Percentiles rank a stretch among this genome's conserved stretches.
phyloP scores from a whole-genome alignment of 1,140 invertebrate genomes.

The Drosophila kohkoa region DNA sequence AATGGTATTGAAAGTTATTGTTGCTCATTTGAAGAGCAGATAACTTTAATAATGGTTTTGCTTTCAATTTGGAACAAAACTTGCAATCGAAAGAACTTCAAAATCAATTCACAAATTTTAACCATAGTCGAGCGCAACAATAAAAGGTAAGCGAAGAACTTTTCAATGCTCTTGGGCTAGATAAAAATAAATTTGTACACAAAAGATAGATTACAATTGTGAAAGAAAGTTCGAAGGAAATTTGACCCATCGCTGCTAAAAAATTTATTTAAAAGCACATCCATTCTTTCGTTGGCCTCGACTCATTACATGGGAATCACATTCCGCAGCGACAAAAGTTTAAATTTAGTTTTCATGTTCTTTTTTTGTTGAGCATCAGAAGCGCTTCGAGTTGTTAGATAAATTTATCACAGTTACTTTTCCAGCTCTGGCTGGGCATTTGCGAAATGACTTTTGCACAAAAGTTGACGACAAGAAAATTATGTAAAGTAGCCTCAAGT shows the following conservation, averaged over 20 bases:
- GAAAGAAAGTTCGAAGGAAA: constrained; percentile 10
- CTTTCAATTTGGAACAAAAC: background rate
- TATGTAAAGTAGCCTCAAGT: constrained; percentile 74
- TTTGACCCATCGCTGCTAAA: constrained; percentile 4
- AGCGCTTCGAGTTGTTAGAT: constrained; percentile 15
- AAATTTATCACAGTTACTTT: constrained; percentile 20
- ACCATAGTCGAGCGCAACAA: background rate
- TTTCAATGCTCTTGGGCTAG: constrained; percentile 1
- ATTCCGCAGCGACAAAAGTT: constrained; percentile 29
- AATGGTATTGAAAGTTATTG: constrained; percentile 4
- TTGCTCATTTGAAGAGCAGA: background rate
- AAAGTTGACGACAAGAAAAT: constrained; percentile 60
- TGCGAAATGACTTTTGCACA: constrained; percentile 35
- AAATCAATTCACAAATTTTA: constrained; percentile 48
- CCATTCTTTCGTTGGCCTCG: constrained; percentile 13
- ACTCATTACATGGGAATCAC: constrained; percentile 16
- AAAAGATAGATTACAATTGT: constrained; percentile 9
- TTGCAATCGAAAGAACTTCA: constrained; percentile 17
- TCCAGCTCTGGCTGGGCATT: constrained; percentile 12
- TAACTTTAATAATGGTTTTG: constrained; percentile 20
- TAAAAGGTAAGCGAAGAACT: background rate
- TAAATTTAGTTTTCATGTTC: constrained; percentile 74
- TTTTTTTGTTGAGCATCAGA: constrained; percentile 14
- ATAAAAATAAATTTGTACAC: background rate
- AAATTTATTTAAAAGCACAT: constrained; percentile 1